Evolutionary conservation across 2,797 vertebrate species (phyloP).

Genomic region (Premnoplex brunnescens): DNA sequence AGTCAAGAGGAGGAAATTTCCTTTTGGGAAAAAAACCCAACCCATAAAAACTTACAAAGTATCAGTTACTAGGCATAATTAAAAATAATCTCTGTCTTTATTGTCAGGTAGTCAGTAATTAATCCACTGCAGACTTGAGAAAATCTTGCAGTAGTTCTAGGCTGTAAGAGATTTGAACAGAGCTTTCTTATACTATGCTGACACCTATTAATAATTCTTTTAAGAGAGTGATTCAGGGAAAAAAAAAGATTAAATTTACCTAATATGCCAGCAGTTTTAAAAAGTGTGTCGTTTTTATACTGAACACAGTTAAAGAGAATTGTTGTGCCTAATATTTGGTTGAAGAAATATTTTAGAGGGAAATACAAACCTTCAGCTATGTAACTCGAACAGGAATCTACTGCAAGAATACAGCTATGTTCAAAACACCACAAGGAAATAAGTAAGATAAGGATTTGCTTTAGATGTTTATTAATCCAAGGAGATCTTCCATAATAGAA

Average conservation of each 20-base stretch:
- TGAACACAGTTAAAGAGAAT: background rate
- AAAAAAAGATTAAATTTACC: background rate
- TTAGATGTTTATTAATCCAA: conserved; percentile 70
- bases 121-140: background rate
- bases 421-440: conserved; percentile 59
- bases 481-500: conserved; percentile 65
- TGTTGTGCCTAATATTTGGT: background rate
- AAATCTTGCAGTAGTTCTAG: background rate
- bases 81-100: background rate
- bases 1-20: background rate
- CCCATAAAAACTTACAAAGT: background rate
- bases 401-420: background rate
- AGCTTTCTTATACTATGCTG: background rate
- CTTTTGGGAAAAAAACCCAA: background rate
- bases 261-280: background rate
- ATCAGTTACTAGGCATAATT: background rate
- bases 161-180: background rate
- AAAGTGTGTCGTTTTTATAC: background rate
- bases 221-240: background rate
- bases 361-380: background rate
- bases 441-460: conserved; percentile 52
- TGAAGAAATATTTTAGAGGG: background rate
- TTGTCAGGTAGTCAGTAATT: background rate
- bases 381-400: background rate
- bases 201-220: background rate